These are phyloP conservation scores for Vanessa atalanta DNA, from an alignment of 1,140 invertebrate genomes.

Conservation along the genomic window DNA sequence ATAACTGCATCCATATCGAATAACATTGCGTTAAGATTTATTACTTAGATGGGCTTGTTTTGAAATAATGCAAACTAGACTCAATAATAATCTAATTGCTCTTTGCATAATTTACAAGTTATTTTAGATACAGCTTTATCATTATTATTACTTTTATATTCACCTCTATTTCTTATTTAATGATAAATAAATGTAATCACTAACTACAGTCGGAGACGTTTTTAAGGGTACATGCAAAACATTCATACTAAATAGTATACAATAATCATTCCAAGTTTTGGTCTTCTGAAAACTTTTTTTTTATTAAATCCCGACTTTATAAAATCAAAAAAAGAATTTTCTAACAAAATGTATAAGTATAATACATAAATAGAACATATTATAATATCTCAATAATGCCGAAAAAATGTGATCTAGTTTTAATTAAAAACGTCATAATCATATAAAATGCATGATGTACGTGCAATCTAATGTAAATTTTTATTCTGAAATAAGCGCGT, in stretches of 20 bases:
- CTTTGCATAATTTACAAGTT: slow-evolving; percentile 12
- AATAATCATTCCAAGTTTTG: not conserved
- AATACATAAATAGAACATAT: too few species aligned
- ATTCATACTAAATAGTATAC: not conserved
- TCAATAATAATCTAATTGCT: slow-evolving; percentile 23
- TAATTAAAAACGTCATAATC: not conserved
- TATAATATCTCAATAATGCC: too few species aligned
- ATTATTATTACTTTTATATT: not conserved
- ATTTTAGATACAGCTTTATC: slow-evolving; percentile 5
- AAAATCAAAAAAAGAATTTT: too few species aligned
- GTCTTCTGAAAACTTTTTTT: too few species aligned
- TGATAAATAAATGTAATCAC: not conserved
- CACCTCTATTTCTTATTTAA: not conserved
- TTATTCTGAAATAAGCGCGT: not conserved
- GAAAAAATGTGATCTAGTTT: not conserved
- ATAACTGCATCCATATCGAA: slow-evolving; percentile 22
- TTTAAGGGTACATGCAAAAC: not conserved
- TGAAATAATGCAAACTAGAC: slow-evolving; percentile 25
- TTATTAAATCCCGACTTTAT: too few species aligned
- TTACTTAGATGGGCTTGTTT: slow-evolving; percentile 27
- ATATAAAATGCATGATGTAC: slow-evolving; percentile 3
- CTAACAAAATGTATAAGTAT: too few species aligned
- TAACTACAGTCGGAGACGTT: not conserved
- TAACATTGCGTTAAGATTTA: slow-evolving; percentile 20
- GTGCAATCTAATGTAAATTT: not conserved